These are phyloP conservation scores for Caenorhabditis becei DNA, from an alignment of 2,888 invertebrate genomes.

Conservation along the genomic window DNA sequence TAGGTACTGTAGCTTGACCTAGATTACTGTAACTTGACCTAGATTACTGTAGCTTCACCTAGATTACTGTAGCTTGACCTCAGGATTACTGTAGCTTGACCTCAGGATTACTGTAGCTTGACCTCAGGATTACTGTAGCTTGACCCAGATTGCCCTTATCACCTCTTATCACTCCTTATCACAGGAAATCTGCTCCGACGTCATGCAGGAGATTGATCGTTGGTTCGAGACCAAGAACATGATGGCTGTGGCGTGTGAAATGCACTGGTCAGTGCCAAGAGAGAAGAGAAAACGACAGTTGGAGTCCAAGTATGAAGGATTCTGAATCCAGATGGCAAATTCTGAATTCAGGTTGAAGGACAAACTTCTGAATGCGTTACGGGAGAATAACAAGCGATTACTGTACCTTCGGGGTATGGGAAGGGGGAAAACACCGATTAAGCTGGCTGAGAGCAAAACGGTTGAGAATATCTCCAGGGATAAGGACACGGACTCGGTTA, in stretches of 20 bases:
- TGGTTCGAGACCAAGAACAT: slow-evolving; percentile 75
- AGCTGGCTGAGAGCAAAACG: slow-evolving; percentile 76
- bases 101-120: no score
- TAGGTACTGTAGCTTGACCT: neutral
- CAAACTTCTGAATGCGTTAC: slow-evolving; percentile 71
- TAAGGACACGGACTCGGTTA: slow-evolving; percentile 72
- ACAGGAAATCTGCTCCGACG: slow-evolving; percentile 68
- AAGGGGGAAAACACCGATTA: slow-evolving; percentile 69
- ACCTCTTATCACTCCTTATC: no score
- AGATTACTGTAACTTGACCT: no score
- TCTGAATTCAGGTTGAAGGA: slow-evolving; percentile 74
- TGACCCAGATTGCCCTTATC: no score
- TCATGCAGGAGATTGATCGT: slow-evolving; percentile 70
- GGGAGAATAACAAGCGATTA: slow-evolving; percentile 78
- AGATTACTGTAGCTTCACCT: no score
- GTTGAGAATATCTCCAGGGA: slow-evolving; percentile 77
- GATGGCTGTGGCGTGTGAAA: slow-evolving; percentile 78
- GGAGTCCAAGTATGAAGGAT: slow-evolving; percentile 70
- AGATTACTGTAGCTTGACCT: no score
- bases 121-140: no score
- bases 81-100: no score
- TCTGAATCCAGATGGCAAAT: neutral
- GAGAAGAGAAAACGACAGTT: slow-evolving; percentile 68
- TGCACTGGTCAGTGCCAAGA: slow-evolving; percentile 79
- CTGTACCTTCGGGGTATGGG: slow-evolving; percentile 70